phyloP scores from a whole-genome alignment of 2,888 invertebrate genomes.

The Koerneria pararmatus region DNA sequence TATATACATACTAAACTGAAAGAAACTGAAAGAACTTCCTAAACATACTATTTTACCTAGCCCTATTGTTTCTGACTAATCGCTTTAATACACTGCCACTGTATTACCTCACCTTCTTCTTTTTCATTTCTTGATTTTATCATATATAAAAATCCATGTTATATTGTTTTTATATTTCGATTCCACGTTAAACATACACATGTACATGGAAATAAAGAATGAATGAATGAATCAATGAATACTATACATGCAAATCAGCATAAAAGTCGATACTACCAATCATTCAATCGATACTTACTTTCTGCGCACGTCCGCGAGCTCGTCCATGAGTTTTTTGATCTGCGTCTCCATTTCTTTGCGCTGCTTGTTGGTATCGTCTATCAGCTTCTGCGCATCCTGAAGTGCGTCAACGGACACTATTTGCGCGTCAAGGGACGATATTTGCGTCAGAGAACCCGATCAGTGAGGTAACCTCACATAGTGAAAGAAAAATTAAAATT shows the following conservation, averaged over 20 bases:
- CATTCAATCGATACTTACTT: slow-evolving; percentile 29
- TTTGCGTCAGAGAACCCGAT: too few relatives aligned
- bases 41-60: too few relatives aligned
- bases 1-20: too few relatives aligned
- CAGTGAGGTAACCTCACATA: too few relatives aligned
- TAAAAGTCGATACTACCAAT: not conserved
- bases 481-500: not conserved
- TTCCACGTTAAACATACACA: slow-evolving; percentile 3
- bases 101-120: too few relatives aligned
- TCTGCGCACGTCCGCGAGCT: slow-evolving; percentile 46
- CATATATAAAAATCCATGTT: too few relatives aligned
- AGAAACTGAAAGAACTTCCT: too few relatives aligned
- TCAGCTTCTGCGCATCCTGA: slow-evolving; percentile 47
- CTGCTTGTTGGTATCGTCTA: slow-evolving; percentile 43
- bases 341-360: slow-evolving; percentile 41
- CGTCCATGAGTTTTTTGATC: slow-evolving; percentile 50
- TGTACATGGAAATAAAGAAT: not conserved
- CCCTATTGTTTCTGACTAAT: too few relatives aligned
- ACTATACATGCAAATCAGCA: not conserved
- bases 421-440: too few relatives aligned
- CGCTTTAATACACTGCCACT: too few relatives aligned
- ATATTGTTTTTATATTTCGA: too few relatives aligned
- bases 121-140: too few relatives aligned
- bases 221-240: not conserved
- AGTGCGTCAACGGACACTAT: slow-evolving; percentile 3